Evolutionary conservation across 64 coral and sea anemone genomes (phyloP).

Genomic region (Pocillopora damicornis): DNA sequence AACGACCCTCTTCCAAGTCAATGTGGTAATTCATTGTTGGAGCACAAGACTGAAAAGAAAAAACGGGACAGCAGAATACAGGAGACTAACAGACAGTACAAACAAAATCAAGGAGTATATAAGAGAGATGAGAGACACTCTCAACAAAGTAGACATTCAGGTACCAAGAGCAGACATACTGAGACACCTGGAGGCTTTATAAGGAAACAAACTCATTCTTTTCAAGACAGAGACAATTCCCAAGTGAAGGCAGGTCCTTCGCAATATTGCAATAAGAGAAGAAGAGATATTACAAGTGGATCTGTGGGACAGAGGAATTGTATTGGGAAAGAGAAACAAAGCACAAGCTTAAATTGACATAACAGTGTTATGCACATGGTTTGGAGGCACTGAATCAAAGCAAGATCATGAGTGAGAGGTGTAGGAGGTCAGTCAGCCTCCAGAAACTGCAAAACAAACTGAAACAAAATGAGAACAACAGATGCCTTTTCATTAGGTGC

Average conservation of each 20-base stretch:
- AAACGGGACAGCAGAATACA: background rate
- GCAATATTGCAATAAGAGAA: background rate
- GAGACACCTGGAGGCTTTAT: background rate
- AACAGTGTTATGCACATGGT: background rate
- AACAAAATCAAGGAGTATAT: background rate
- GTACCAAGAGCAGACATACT: background rate
- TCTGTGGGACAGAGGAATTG: background rate
- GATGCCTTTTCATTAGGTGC: too few species aligned
- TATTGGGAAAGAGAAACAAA: background rate
- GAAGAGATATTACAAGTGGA: background rate
- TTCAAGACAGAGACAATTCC: background rate
- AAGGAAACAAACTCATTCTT: conserved; percentile 15
- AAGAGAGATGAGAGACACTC: background rate
- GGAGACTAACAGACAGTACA: conserved; percentile 18
- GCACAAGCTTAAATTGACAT: background rate
- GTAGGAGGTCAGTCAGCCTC: too few species aligned
- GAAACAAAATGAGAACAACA: too few species aligned
- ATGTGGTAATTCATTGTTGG: background rate
- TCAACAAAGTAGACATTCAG: conserved; percentile 8
- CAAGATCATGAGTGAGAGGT: too few species aligned
- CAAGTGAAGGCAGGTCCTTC: background rate
- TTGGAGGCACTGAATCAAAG: background rate
- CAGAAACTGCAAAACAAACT: too few species aligned
- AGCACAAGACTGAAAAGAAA: background rate
- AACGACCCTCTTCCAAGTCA: conserved; percentile 14